Evolutionary conservation across 2,888 invertebrate species (phyloP).

Genomic region (Callimorpha dominula): DNA sequence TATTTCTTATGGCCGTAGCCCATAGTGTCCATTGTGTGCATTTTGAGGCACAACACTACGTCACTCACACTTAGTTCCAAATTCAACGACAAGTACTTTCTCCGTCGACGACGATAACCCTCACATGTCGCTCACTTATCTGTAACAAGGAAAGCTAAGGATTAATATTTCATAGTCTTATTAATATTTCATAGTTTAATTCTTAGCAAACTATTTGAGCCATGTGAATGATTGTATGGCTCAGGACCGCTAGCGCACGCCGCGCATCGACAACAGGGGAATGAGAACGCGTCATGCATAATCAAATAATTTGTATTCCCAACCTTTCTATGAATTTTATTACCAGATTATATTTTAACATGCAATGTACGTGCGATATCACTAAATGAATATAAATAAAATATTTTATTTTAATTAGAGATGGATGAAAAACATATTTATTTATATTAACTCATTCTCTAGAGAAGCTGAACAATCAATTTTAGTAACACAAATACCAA

Average conservation of each 20-base stretch:
- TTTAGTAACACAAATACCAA: too few species aligned
- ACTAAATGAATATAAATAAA: not conserved
- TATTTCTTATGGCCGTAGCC: constrained; percentile 89
- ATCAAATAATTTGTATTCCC: constrained; percentile 34
- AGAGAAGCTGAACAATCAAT: not conserved
- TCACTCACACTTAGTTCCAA: constrained; percentile 46
- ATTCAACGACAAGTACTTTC: constrained; percentile 21
- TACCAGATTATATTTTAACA: not conserved
- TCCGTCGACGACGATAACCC: constrained; percentile 15
- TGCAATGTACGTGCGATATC: not conserved
- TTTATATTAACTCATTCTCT: not conserved
- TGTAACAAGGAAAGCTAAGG: constrained; percentile 49
- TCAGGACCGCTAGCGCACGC: constrained; percentile 44
- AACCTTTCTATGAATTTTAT: constrained; percentile 14
- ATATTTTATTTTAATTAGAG: not conserved
- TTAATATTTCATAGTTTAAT: not conserved
- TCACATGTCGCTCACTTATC: constrained; percentile 57
- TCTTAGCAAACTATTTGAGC: constrained; percentile 36
- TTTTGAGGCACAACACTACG: constrained; percentile 57
- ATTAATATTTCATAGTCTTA: constrained; percentile 2
- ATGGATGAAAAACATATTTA: not conserved
- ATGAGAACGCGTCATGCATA: constrained; percentile 53
- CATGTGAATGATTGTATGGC: constrained; percentile 37
- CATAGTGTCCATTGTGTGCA: constrained; percentile 88
- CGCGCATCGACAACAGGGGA: constrained; percentile 52